These are phyloP conservation scores for Lamprologus sp. DNA, from an alignment of 2,113 vertebrate species.

Conservation along the genomic window DNA sequence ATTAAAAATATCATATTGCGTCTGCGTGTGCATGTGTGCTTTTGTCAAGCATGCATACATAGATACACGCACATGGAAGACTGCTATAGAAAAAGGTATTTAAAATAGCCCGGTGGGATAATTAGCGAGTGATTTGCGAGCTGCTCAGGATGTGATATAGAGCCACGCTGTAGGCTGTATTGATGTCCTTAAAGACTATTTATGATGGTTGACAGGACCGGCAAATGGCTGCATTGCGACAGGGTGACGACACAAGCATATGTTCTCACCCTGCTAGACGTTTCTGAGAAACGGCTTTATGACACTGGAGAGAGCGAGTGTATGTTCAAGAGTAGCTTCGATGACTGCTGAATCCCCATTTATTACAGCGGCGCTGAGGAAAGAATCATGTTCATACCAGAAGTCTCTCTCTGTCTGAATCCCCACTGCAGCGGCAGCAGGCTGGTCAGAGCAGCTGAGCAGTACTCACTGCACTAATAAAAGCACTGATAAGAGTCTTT, in stretches of 20 bases:
- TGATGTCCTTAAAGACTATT: background rate
- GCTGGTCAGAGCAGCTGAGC: conserved; percentile 24
- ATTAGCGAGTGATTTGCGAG: conserved; percentile 53
- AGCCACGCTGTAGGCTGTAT: conserved; percentile 12
- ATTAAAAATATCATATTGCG: background rate
- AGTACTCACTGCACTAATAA: conserved; percentile 33
- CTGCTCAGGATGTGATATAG: conserved; percentile 25
- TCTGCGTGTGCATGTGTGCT: background rate
- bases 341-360: background rate
- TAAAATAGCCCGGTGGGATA: conserved; percentile 31
- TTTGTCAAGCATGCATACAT: background rate
- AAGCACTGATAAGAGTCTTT: conserved; percentile 47
- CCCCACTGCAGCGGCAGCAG: background rate
- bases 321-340: background rate
- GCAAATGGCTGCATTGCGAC: conserved; percentile 8
- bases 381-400: background rate
- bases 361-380: background rate
- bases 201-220: conserved; percentile 1
- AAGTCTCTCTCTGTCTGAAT: background rate
- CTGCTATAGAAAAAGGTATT: background rate
- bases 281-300: background rate
- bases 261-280: background rate
- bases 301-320: background rate
- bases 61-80: background rate
- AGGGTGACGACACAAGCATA: background rate